Evolutionary conservation across 2,888 invertebrate species (phyloP).

Genomic region (Tetranychus piercei): DNA sequence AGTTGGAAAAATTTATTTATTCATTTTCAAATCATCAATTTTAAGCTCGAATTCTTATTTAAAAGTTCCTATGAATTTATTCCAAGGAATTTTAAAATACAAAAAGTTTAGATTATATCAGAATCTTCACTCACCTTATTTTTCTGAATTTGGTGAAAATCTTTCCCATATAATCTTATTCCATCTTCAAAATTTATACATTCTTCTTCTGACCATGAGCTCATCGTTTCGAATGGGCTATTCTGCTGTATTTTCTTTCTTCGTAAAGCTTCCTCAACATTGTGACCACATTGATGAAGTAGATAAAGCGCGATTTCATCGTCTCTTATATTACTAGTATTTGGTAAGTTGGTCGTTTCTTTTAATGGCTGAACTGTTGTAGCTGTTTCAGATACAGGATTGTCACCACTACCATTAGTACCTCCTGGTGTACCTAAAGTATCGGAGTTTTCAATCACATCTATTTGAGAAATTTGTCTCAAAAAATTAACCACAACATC

Average conservation of each 20-base stretch:
- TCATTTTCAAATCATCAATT: not conserved
- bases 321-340: conserved; percentile 40
- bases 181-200: conserved; percentile 92
- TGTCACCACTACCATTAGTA: conserved; percentile 16
- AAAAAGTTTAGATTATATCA: not conserved
- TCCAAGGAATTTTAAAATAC: not conserved
- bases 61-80: too few relatives aligned
- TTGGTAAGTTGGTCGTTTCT: not conserved
- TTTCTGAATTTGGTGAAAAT: conserved; percentile 81
- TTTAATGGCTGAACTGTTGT: conserved; percentile 40
- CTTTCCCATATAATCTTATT: conserved; percentile 77
- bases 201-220: conserved; percentile 90
- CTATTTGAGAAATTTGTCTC: conserved; percentile 4
- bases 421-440: not conserved
- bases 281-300: conserved; percentile 79
- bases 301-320: conserved; percentile 56
- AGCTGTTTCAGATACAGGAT: conserved; percentile 6
- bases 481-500: conserved; percentile 5
- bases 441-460: conserved; percentile 10
- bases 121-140: conserved; percentile 47
- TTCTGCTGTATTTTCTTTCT: conserved; percentile 51
- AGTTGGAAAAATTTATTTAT: too few relatives aligned
- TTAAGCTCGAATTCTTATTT: not conserved
- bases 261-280: conserved; percentile 75
- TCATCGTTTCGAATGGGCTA: conserved; percentile 45